phyloP scores from a whole-genome alignment of 1,140 invertebrate genomes.

The Thrips palmi region DNA sequence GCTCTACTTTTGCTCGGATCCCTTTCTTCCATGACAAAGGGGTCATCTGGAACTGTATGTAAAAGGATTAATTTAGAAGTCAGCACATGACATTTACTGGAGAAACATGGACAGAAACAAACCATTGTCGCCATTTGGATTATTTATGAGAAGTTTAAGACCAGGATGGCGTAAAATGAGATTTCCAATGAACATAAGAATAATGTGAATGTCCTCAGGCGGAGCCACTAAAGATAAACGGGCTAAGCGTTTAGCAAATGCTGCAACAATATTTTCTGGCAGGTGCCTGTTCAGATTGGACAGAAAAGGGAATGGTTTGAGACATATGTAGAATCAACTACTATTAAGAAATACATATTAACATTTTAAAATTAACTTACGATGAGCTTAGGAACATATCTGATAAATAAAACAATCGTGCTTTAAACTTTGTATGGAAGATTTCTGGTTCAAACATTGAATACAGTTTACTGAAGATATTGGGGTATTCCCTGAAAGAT shows the following conservation, averaged over 20 bases:
- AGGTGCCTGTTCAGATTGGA: conserved; percentile 57
- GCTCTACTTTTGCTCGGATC: conserved; percentile 63
- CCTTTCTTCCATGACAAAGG: conserved; percentile 60
- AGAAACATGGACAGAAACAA: conserved; percentile 6
- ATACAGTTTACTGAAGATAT: conserved; percentile 89
- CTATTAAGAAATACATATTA: conserved; percentile 7
- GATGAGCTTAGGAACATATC: conserved; percentile 85
- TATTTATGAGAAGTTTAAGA: conserved; percentile 56
- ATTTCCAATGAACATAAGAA: conserved; percentile 73
- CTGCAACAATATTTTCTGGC: conserved; percentile 76
- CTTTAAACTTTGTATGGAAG: conserved; percentile 78
- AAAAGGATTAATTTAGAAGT: conserved; percentile 4
- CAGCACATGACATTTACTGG: conserved; percentile 9
- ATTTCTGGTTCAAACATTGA: conserved; percentile 77
- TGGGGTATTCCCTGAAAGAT: conserved; percentile 62
- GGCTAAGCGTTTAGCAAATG: conserved; percentile 78
- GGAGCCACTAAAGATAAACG: conserved; percentile 65
- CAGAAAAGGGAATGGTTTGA: no score
- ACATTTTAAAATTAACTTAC: conserved; percentile 33
- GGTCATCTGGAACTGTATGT: conserved; percentile 41
- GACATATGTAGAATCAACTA: not conserved
- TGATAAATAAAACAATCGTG: conserved; percentile 65
- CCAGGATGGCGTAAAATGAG: conserved; percentile 72
- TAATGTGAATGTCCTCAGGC: conserved; percentile 54
- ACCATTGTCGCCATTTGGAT: conserved; percentile 26